Conservation (phyloP, 2,113 vertebrate species). For the Mus musculus region GRCm39 chr2:30377501-30378000, state of each 20-base stretch:
- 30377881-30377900: not conserved
- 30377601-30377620: constrained; percentile 10
- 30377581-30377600: not conserved
- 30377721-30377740: not conserved
- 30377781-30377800: not conserved
- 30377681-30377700: rapidly evolving
- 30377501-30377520: not conserved
- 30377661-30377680: not conserved
- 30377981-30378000: constrained; percentile 27
- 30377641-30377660: not conserved
- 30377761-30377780: not conserved
- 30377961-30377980: not conserved
- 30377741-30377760: not conserved
- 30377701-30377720: not conserved
- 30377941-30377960: not conserved
- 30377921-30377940: not conserved
- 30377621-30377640: not conserved
- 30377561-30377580: not conserved
- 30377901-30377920: not conserved
- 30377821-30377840: not conserved
- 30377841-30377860: not conserved
- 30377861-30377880: not conserved
- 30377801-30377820: not conserved
- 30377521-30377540: not conserved
- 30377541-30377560: not conserved